phyloP scores from a whole-genome alignment of 2,797 vertebrate genomes.

The Odontamblyopus lacepedii region DNA sequence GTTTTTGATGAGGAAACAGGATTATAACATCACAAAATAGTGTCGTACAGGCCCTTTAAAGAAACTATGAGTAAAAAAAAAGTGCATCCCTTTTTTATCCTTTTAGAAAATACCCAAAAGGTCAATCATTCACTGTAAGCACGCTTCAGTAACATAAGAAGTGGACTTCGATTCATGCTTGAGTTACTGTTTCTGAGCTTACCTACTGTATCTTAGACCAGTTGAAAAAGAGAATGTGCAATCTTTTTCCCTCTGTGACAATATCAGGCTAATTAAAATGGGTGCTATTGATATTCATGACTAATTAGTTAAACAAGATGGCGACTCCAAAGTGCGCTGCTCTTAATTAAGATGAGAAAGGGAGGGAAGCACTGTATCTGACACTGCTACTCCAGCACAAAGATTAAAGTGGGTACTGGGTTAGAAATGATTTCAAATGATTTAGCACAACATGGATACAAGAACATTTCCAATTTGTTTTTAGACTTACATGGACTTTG shows the following conservation, averaged over 20 bases:
- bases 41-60: not conserved
- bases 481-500: too few relatives aligned
- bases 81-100: too few relatives aligned
- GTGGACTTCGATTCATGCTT: not conserved
- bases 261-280: constrained; percentile 68
- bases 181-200: constrained; percentile 28
- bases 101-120: not conserved
- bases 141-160: not conserved
- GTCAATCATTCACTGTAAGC: not conserved
- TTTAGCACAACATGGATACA: too few relatives aligned
- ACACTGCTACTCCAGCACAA: not conserved
- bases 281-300: constrained; percentile 68
- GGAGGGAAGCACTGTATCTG: constrained; percentile 51
- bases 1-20: too few relatives aligned
- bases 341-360: constrained; percentile 67
- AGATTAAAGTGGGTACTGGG: not conserved
- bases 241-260: constrained; percentile 45
- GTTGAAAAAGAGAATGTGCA: constrained; percentile 34
- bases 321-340: constrained; percentile 60
- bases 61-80: not conserved
- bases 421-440: not conserved
- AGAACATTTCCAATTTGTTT: not conserved
- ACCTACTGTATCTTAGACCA: constrained; percentile 16
- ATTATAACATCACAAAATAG: too few relatives aligned
- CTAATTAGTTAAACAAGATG: constrained; percentile 69